Base-by-base conservation (phyloP, 2,888 invertebrate genomes). In the Macrosoma leucophasiata region DNA sequence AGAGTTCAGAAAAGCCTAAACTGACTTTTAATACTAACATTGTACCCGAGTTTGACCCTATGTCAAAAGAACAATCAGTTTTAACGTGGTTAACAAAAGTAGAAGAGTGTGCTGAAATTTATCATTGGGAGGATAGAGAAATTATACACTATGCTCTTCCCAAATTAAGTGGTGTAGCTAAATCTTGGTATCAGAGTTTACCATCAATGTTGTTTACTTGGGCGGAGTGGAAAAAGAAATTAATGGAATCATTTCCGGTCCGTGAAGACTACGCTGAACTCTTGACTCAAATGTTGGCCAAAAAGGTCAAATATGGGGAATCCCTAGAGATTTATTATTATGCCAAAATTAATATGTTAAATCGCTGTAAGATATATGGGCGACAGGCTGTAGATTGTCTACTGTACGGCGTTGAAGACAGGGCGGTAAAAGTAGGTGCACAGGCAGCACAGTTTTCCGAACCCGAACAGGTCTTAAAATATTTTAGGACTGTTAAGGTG, bases 371-470 rank as follows among this genome's bases (percentile, higher is more conserved):
- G 3, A 47, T 51, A 12, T 10, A 6, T 2, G 47, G 44, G 0
- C 36, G 29, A 13, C 21, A 29, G 10, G 48, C 51, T 1, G 48
- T 51, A 4, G 50, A 51, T 12, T 48, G 46, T 28, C 10, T 51
- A 0, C 11, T 48, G 4, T 14, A 35, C 13, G 48, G 48, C 0
- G 20, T 50, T 4, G 48, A 48, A 2, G 50, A 50, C 29, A 29
- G 45, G 2, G 37, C 41, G 0, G 17, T 50, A 2, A 40, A 31
- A 22, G 13, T 48, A 13, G 42, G 49, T 3, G 49, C 48, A 3
- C 36, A 50, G 13, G 50, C 50, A 3, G 46, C 41, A 3, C 31
- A 32, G 13, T 50, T 41, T 20, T 5, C 5, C 0, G 29, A 34
- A 15, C 48, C 48, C 0, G 48, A 46, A 29, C 20, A 44, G 5